Evolutionary conservation across 2,797 vertebrate species (phyloP).

Genomic region (Tapirus indicus): DNA sequence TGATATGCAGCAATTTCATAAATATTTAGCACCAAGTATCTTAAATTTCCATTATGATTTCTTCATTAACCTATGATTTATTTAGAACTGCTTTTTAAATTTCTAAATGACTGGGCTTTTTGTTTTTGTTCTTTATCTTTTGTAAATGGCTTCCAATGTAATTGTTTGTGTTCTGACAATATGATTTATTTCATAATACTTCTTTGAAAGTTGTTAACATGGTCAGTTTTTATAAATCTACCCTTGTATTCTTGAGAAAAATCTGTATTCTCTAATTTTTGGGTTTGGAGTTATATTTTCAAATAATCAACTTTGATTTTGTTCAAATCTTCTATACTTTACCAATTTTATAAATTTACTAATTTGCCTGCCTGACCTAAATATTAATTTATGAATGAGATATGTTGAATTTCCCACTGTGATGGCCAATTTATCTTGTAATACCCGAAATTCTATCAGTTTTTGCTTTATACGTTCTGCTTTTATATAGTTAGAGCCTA

Average conservation of each 20-base stretch:
- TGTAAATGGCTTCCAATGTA: background rate
- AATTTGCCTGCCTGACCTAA: background rate
- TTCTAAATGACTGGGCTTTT: background rate
- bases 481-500: background rate
- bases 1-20: background rate
- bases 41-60: background rate
- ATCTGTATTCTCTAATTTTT: background rate
- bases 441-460: background rate
- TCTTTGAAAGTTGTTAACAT: background rate
- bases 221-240: conserved; percentile 13
- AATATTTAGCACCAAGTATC: background rate
- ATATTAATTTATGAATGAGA: background rate
- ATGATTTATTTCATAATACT: background rate
- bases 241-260: background rate
- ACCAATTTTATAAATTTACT: background rate
- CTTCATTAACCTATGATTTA: background rate
- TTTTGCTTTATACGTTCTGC: background rate
- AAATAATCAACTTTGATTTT: background rate
- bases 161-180: background rate
- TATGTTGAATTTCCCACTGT: background rate
- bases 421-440: background rate
- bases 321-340: background rate
- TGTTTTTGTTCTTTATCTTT: background rate
- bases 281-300: background rate
- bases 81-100: background rate